Conservation (phyloP, 2,113 vertebrate species). For the Melanotaenia duboulayi region DNA sequence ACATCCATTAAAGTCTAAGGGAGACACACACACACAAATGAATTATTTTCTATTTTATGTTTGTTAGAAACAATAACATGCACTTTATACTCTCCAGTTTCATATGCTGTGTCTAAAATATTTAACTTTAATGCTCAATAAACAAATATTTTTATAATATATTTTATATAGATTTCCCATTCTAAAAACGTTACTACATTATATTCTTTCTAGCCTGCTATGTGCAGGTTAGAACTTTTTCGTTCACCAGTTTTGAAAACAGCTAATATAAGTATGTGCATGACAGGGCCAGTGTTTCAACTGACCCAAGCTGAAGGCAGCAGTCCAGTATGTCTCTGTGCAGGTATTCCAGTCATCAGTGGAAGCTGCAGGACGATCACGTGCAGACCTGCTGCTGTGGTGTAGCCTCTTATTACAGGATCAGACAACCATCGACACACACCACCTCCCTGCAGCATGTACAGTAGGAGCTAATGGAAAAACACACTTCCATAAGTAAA, state of each 20-base stretch:
- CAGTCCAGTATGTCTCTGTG: slow-evolving; percentile 82
- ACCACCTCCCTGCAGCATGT: slow-evolving; percentile 86
- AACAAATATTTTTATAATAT: background rate
- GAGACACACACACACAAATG: background rate
- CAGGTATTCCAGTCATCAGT: slow-evolving; percentile 86
- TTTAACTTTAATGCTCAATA: too few species aligned
- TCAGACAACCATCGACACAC: slow-evolving; percentile 89
- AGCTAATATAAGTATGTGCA: too few species aligned
- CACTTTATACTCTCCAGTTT: too few species aligned
- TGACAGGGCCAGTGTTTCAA: slow-evolving; percentile 21
- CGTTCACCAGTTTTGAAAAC: too few species aligned
- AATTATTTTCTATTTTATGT: background rate
- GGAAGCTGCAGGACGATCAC: slow-evolving; percentile 88
- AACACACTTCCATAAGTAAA: background rate
- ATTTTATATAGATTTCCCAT: background rate
- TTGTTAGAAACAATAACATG: background rate
- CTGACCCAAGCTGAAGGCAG: slow-evolving; percentile 86
- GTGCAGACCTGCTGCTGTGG: slow-evolving; percentile 86
- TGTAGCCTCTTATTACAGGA: slow-evolving; percentile 88
- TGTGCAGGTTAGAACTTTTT: too few species aligned
- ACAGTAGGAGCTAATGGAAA: slow-evolving; percentile 76
- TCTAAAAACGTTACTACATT: too few species aligned
- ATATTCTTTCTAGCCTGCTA: too few species aligned
- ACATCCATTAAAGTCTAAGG: slow-evolving; percentile 50
- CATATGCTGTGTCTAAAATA: too few species aligned